Base-by-base conservation (phyloP, 2,797 vertebrate genomes). In the Sardinella longiceps region DNA sequence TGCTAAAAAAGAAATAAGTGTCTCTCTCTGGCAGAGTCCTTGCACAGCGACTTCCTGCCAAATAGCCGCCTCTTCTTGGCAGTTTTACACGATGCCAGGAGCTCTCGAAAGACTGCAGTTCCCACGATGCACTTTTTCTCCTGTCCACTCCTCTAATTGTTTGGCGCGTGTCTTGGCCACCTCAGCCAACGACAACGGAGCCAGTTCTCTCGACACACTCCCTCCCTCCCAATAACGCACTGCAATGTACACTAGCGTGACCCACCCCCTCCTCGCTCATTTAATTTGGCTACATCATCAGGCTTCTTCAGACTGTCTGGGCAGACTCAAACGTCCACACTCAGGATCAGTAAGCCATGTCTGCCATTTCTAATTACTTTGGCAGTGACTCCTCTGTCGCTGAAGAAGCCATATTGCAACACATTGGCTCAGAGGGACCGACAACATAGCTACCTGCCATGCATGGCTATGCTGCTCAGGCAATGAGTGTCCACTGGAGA, bases 141-240 rank as follows among this genome's bases (percentile, higher is more conserved):
- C 83, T 83, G 84, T 84, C 83, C 83, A 58, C 86, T 51, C 45
- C 45, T 82, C 50, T 87, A 88, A 85, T 82, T 77, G 86, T 85
- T 84, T 86, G 87, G 87, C 85, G 74, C 15, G 30, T 23, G 37
- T 1, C 70, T 39, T 20, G 18, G 70, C 70, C 37, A 77, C 28
- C 70, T 43, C 70, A 43, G 70, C 37, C 33, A 43, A 33, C 43
- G 37, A 43, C 33, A 43, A 39, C 5, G 20, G 70, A n/a, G 37
- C 70, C 37, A 77, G 39, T 43, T 30, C 28, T 15, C 37, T 43
- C 15, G 1, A 3, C 7, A 77, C 7, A 70, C 63, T 37, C 28
- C 5, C 63, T 37, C 28, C 5, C 33, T 43, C 33, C 70, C 37
- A 18, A 74, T 33, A 18, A 39, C 39, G 15, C 33, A 77, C 2